Evolutionary conservation across 2,113 vertebrate genomes (phyloP), one percentile per base, ranked within the genome.

Genomic region (Phaethornis superciliosus): DNA sequence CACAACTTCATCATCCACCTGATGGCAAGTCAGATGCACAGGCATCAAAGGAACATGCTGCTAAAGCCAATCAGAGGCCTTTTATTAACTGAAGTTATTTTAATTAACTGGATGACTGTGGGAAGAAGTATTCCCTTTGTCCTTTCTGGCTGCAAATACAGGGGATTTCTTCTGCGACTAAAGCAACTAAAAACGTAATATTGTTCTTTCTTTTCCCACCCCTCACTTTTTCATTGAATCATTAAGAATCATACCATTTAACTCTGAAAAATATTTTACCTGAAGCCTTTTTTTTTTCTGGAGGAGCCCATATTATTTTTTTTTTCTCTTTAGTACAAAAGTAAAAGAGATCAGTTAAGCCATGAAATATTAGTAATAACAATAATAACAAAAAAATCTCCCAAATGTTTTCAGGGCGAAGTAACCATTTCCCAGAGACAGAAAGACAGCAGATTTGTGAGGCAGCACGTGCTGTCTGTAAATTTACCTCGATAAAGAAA

Each of bases 381-480:
- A 79, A 51, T 19, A 13, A 26, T 14, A 52, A 54, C 44, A 40
- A 27, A 51, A 51, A 54, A 26, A 4, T 1, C 24, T 47, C 44
- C 6, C 4, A 7, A 28, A 22, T 26, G 8, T 71, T 70, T 40
- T 27, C 22, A 16, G 52, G 62, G 28, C 40, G 14, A 6, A 4
- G 21, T 4, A 52, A 20, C 8, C 8, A 1, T 44, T n/a, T 27
- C 33, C 49, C n/a, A 15, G 19, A 24, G 19, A 13, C 0, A 8
- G 28, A n/a, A 62, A 60, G 30, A 10, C 35, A 11, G 30, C n/a
- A 26, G 19, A 16, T 68, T 13, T 40, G 52, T 46, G 67, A 24
- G 47, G 47, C n/a, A 32, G 33, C 23, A 44, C 3, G 3, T 30
- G 40, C 68, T 70, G 51, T 68, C 63, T 80, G 40, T 3, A 23